Base-by-base conservation (phyloP, 2,888 invertebrate genomes). In the Bimastos eiseni region DNA sequence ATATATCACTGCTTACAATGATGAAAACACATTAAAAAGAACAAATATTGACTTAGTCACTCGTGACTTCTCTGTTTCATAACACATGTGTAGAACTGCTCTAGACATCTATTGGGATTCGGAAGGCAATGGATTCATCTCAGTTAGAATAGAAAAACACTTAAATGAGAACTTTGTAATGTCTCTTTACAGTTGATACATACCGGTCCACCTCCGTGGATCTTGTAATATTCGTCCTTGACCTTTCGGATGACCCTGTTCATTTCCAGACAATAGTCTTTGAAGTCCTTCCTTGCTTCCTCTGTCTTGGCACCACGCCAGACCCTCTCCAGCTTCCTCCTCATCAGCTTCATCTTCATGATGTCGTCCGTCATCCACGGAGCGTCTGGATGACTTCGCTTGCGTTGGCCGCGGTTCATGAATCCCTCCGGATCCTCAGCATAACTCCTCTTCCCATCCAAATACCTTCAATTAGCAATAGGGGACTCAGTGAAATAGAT, bases 311-410 rank as follows among this genome's bases (percentile, higher is more conserved):
- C 86, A 24, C 36, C 86, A 19, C 86, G 86, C 86, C 86, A 86
- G 21, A 24, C 86, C 17, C 86, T 86, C 19, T 86, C 86, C 86
- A 86, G 86, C 86, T 37, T 86, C 86, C 86, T 34, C 37, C 86
- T 34, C 36, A 86, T 37, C 36, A 86, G 36, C 86, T 86, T 86
- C 86, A 86, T 86, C 86, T 34, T 37, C 36, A 86, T 37, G 86
- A 86, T 86, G 11, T 86, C 86, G 6, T 86, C 86, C 17, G 86
- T 86, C 86, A 86, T 86, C 86, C 86, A 86, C 36, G 86, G 86
- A 30, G 86, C 86, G 86, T 86, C 86, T 36, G 86, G 86, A 36
- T 37, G 86, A 86, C 37, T 37, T 0, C 86, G 86, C 37, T 86
- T 86, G 13, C 86, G 34, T 36, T 36, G 34, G 0, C 86, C 86